Evolutionary conservation across 2,797 vertebrate species (phyloP).

Genomic region (Galago senegalensis): DNA sequence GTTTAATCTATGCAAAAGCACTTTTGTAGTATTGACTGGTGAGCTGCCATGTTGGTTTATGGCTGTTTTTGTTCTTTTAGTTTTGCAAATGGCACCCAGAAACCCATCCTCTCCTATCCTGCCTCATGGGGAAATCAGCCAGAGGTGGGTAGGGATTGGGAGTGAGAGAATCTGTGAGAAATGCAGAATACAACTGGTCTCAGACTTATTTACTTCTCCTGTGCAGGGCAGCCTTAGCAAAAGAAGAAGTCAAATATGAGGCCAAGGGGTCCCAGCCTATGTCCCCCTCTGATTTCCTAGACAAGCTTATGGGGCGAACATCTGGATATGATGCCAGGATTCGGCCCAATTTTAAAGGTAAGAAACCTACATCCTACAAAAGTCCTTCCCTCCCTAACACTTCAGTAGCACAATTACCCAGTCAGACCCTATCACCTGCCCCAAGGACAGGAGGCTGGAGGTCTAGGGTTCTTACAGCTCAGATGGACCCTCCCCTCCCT

Average conservation of each 20-base stretch:
- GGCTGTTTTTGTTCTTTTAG: conserved; percentile 28
- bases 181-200: conserved; percentile 14
- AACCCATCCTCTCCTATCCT: conserved; percentile 15
- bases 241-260: conserved; percentile 94
- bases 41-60: not conserved
- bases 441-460: conserved; percentile 36
- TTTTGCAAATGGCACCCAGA: conserved; percentile 51
- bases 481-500: not conserved
- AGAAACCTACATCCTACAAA: conserved; percentile 20
- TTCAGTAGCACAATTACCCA: not conserved
- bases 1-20: conserved; percentile 12
- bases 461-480: not conserved
- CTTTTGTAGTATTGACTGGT: conserved; percentile 29
- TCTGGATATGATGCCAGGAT: conserved; percentile 97
- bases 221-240: conserved; percentile 93
- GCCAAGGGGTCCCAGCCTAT: conserved; percentile 90
- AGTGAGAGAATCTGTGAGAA: conserved; percentile 37
- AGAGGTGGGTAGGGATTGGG: not conserved
- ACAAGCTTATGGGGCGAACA: conserved; percentile 97
- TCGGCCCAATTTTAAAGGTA: conserved; percentile 98
- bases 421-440: not conserved
- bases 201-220: conserved; percentile 53
- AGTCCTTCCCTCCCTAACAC: not conserved
- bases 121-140: not conserved
- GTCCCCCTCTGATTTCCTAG: conserved; percentile 97